Percentiles rank a stretch among this genome's conserved stretches.
phyloP scores from a whole-genome alignment of 2,797 vertebrate genomes.

The Lagodon rhomboides region DNA sequence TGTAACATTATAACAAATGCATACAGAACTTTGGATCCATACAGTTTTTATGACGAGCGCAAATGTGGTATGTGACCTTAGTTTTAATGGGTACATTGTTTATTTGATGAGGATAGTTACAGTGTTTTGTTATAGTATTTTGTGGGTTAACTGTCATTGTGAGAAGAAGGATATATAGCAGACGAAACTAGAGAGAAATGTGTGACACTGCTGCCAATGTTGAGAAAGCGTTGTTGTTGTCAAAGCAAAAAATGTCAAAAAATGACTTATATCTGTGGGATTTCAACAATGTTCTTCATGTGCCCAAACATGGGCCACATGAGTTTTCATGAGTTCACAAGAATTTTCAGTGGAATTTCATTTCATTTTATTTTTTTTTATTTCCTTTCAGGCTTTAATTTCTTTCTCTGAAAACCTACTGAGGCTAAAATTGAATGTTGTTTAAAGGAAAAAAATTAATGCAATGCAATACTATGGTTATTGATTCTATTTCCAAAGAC shows the following conservation, averaged over 20 bases:
- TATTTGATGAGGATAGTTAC: conserved; percentile 15
- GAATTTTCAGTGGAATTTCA: conserved; percentile 10
- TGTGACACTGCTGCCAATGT: conserved; percentile 30
- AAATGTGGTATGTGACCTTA: conserved; percentile 18
- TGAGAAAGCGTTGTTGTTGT: conserved; percentile 13
- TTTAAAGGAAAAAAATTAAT: conserved; percentile 50
- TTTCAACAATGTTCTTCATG: conserved; percentile 2
- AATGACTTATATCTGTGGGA: conserved; percentile 4
- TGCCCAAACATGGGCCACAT: conserved; percentile 3
- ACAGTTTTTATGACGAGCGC: conserved; percentile 6
- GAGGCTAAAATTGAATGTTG: conserved; percentile 67
- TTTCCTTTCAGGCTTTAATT: conserved; percentile 16
- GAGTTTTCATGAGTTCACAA: conserved; percentile 11
- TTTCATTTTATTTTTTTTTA: not conserved
- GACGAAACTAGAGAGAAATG: conserved; percentile 27
- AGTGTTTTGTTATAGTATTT: conserved; percentile 27
- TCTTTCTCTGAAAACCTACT: conserved; percentile 25
- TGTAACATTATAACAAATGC: conserved; percentile 28
- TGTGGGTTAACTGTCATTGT: conserved; percentile 11
- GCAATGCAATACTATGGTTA: conserved; percentile 65
- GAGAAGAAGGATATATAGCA: not conserved
- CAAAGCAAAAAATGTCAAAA: not conserved
- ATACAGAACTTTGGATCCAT: conserved; percentile 23
- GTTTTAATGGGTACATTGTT: conserved; percentile 30
- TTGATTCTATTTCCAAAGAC: conserved; percentile 74